Evolutionary conservation across 23 tunicate species (phyloP).

Genomic region (Ascidia mentula): DNA sequence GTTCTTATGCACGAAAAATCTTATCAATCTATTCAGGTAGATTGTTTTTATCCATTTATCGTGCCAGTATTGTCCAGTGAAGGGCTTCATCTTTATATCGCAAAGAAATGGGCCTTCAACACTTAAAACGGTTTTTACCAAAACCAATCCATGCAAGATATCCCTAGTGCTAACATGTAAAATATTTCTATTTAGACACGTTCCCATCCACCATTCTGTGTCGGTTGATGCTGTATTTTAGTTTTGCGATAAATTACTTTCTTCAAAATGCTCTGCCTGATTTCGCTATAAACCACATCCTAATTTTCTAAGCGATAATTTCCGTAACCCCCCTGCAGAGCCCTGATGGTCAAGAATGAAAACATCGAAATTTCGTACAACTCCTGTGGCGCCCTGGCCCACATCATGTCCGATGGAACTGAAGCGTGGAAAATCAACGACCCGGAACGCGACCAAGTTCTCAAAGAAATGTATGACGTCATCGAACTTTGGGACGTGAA

Average conservation of each 20-base stretch:
- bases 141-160: too few relatives aligned
- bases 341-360: conserved; percentile 1
- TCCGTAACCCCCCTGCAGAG: not conserved
- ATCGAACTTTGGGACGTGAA: conserved; percentile 53
- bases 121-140: too few relatives aligned
- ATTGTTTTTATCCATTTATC: not conserved
- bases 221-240: not conserved
- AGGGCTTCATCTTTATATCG: too few relatives aligned
- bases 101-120: too few relatives aligned
- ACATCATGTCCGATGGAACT: conserved; percentile 58
- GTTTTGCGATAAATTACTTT: not conserved
- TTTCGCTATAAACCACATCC: too few relatives aligned
- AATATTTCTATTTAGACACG: too few relatives aligned
- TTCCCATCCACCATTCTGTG: too few relatives aligned
- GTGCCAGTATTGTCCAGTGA: not conserved
- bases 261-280: too few relatives aligned
- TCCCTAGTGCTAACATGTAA: too few relatives aligned
- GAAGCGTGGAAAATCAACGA: conserved; percentile 30
- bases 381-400: conserved; percentile 78
- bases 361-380: conserved; percentile 76
- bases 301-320: too few relatives aligned
- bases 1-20: conserved; percentile 22
- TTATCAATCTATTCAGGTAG: conserved; percentile 30
- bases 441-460: conserved; percentile 14
- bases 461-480: conserved; percentile 34